Conservation (phyloP, 2,888 invertebrate species). For the Campopleginae sp. region DNA sequence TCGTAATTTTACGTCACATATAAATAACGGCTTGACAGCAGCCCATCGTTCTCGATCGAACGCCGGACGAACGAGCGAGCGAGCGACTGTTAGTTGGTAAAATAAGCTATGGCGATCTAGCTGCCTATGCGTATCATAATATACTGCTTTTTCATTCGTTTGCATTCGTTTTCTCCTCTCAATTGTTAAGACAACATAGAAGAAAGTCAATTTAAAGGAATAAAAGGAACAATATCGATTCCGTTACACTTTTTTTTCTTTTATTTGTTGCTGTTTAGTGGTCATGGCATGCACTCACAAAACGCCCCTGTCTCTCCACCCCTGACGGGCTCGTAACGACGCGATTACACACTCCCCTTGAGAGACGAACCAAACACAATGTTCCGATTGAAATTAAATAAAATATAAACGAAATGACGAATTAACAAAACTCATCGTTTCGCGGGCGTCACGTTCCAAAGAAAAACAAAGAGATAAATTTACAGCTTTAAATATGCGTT, state of each 20-base stretch:
- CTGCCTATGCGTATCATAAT: slow-evolving; percentile 76
- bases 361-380: slow-evolving; percentile 48
- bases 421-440: slow-evolving; percentile 25
- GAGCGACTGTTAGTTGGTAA: slow-evolving; percentile 67
- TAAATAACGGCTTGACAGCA: slow-evolving; percentile 64
- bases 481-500: slow-evolving; percentile 78
- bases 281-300: slow-evolving; percentile 76
- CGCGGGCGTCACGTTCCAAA: slow-evolving; percentile 33
- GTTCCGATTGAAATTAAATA: slow-evolving; percentile 15
- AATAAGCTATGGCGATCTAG: slow-evolving; percentile 76
- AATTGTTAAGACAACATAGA: slow-evolving; percentile 54
- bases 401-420: slow-evolving; percentile 30
- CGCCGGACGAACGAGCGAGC: slow-evolving; percentile 66
- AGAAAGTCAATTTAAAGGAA: slow-evolving; percentile 68
- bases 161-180: slow-evolving; percentile 52
- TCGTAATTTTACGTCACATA: slow-evolving; percentile 63
- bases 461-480: slow-evolving; percentile 73
- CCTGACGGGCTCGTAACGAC: slow-evolving; percentile 65
- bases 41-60: slow-evolving; percentile 60
- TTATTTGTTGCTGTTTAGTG: slow-evolving; percentile 72
- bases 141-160: slow-evolving; percentile 71
- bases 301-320: slow-evolving; percentile 63
- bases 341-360: slow-evolving; percentile 70
- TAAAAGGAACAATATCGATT: slow-evolving; percentile 73
- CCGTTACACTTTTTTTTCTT: slow-evolving; percentile 63